Percentiles rank a stretch among this genome's conserved stretches.
Conservation (phyloP, 2,888 invertebrate species). For the Onthophagus sagittarius region DNA sequence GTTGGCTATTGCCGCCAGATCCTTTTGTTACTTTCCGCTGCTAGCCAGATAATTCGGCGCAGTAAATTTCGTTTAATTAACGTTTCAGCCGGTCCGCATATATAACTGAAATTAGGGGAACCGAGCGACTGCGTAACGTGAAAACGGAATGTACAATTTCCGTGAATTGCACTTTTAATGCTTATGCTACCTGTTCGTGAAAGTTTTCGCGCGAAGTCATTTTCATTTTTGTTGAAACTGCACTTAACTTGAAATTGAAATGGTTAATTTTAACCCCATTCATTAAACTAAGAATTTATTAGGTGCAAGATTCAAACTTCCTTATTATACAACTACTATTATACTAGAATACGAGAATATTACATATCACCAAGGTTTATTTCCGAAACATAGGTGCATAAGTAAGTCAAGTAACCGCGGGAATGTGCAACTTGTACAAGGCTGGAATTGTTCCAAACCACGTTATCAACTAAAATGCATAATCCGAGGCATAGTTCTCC, state of each 20-base stretch:
- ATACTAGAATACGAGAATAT: not conserved
- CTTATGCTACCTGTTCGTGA: not conserved
- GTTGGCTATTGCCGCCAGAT: not conserved
- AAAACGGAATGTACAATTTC: not conserved
- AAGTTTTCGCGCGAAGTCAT: not conserved
- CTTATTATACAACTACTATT: not conserved
- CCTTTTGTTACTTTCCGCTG: not conserved
- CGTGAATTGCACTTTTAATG: not conserved
- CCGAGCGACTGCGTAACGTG: not conserved
- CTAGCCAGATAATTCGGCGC: not conserved
- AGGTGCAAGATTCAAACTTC: not conserved
- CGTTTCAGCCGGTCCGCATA: not conserved
- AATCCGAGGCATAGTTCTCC: conserved; percentile 7
- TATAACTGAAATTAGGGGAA: not conserved
- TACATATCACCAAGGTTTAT: not conserved
- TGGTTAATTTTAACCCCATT: not conserved
- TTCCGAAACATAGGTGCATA: not conserved
- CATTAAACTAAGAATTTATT: no score
- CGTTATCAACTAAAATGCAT: not conserved
- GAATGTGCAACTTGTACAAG: not conserved
- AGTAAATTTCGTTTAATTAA: not conserved
- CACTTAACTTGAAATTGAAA: not conserved
- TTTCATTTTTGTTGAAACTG: not conserved
- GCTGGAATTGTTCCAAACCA: conserved; percentile 1
- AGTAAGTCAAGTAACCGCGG: not conserved